Conservation (phyloP, 2,888 invertebrate species). For the Tinea trinotella region DNA sequence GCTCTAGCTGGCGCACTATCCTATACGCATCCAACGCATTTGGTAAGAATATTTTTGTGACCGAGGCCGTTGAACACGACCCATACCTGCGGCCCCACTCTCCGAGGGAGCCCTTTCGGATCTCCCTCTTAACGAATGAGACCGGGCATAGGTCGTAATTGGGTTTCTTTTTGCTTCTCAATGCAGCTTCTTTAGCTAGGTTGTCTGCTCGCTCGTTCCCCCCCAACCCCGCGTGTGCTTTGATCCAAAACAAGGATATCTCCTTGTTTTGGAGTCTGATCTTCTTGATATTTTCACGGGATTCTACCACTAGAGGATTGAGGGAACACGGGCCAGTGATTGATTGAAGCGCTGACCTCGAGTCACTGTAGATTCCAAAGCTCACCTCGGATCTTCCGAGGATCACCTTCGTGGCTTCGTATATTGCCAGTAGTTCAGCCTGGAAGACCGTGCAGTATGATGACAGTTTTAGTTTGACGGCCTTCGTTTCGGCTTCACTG, state of each 20-base stretch:
- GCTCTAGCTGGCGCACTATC: not conserved
- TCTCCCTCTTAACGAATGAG: not conserved
- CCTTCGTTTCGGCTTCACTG: slow-evolving; percentile 1
- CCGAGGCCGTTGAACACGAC: not conserved
- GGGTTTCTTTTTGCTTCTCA: not conserved
- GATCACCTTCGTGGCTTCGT: not conserved
- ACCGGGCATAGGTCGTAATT: not conserved
- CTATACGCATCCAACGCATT: not conserved
- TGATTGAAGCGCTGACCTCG: not conserved
- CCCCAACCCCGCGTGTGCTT: not conserved
- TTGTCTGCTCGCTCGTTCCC: slow-evolving; percentile 16
- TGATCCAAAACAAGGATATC: no score
- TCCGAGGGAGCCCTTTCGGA: not conserved
- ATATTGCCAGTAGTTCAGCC: not conserved
- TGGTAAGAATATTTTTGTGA: slow-evolving; percentile 7
- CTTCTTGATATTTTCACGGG: not conserved
- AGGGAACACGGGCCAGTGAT: not conserved
- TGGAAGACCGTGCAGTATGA: slow-evolving; percentile 21
- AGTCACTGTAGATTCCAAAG: not conserved
- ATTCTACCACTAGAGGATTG: not conserved
- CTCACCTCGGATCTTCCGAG: not conserved
- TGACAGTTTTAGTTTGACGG: slow-evolving; percentile 14
- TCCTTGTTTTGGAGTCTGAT: not conserved
- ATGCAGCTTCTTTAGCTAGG: not conserved
- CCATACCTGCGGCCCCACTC: not conserved